Evolutionary conservation across 2,888 invertebrate species (phyloP), one percentile per base, ranked within the genome.

Genomic region (Neoitamus cyanurus): DNA sequence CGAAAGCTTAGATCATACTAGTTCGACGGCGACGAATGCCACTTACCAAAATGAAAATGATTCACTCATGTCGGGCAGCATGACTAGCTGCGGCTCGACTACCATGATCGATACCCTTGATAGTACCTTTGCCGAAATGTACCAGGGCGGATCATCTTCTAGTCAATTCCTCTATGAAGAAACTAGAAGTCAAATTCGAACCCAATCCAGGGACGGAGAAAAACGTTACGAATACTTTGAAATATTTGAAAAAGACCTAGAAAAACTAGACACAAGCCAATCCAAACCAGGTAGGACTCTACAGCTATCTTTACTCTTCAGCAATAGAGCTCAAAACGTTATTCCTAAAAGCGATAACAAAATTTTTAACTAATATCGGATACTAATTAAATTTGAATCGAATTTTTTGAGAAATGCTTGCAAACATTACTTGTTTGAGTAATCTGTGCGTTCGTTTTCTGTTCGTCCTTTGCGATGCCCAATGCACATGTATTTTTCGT

Each of bases 1-100:
- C 0, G 95, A 95, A 87, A 95, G 95, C 87, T 89, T 96, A 83
- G 96, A 96, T 88, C 94, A 94, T 0, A 95, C 96, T 7, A 96
- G 96, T 87, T 95, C 96, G 0, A 94, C 95, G 72, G 96, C 95
- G 0, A 96, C 96, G 1, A 94, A 96, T 88, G 96, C 96, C 11
- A 96, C 96, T 0, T 96, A 95, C 89, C 96, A 96, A 89, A 96
- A 95, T 87, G 96, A 96, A 90, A 95, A 95, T 0, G 96, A 96
- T 88, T 97, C 96, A 0, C 94, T 96, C 48, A 96, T 96, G 95
- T 96, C 96, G 0, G 96, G 96, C 83, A 96, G 96, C 90, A 94
- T 96, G 83, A 96, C 96, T 25, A 96, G 96, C 90, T 94, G 93
- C 86, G 96, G 96, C 87, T 96, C 96, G 84, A 96, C 96, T 90